phyloP scores from a whole-genome alignment of 2,888 invertebrate genomes.

The Matsumyia berberina region DNA sequence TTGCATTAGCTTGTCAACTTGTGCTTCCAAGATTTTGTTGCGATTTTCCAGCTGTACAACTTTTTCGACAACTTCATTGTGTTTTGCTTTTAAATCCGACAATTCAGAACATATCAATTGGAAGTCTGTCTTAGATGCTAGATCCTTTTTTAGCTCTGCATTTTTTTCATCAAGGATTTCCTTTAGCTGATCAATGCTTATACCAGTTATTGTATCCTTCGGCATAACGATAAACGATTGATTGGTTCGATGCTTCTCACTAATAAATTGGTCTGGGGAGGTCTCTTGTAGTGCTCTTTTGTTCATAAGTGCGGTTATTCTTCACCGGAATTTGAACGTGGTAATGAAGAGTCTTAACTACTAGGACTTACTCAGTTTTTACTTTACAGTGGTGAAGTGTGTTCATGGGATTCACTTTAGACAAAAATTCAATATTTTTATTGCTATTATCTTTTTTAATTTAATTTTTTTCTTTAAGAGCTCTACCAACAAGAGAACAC shows the following conservation, averaged over 20 bases:
- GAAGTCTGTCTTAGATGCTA: background rate
- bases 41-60: no score
- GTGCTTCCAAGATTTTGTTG: no score
- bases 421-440: no score
- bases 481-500: no score
- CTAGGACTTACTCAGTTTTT: no score
- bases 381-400: background rate
- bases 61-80: no score
- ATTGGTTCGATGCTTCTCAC: constrained; percentile 1
- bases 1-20: no score
- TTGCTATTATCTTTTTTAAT: no score
- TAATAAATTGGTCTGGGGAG: no score
- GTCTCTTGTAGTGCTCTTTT: background rate
- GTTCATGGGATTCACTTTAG: background rate
- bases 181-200: constrained; percentile 9
- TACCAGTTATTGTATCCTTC: constrained; percentile 7
- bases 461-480: no score
- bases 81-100: no score
- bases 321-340: background rate
- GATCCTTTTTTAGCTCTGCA: constrained; percentile 14
- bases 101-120: background rate
- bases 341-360: background rate
- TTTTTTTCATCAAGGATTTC: no score
- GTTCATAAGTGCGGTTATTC: constrained; percentile 11
- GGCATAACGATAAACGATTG: background rate